Conservation (phyloP, 2,888 invertebrate species). For the Pollenia angustigena region DNA sequence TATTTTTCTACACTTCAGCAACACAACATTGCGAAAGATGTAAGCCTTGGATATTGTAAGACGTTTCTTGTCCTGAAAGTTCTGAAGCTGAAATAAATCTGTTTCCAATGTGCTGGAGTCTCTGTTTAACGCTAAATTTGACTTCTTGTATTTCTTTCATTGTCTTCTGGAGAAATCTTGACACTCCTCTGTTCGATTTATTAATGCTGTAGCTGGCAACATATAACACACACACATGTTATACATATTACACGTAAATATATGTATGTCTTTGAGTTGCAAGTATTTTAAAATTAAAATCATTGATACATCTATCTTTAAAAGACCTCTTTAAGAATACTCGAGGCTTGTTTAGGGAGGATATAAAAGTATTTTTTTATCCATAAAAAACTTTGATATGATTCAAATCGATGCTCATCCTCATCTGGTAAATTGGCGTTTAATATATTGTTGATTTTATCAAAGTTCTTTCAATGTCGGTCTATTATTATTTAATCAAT, state of each 20-base stretch:
- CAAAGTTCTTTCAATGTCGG: constrained; percentile 10
- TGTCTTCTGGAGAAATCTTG: constrained; percentile 47
- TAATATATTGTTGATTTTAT: constrained; percentile 34
- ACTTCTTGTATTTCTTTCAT: constrained; percentile 56
- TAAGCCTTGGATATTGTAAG: constrained; percentile 54
- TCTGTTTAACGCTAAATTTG: constrained; percentile 60
- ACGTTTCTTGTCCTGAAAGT: constrained; percentile 58
- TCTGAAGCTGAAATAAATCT: constrained; percentile 51
- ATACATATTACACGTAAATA: constrained; percentile 62
- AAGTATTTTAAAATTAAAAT: constrained; percentile 41
- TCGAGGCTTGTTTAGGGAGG: constrained; percentile 39
- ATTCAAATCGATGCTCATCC: neutral
- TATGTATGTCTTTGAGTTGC: constrained; percentile 47
- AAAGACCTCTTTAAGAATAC: constrained; percentile 56
- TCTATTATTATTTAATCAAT: neutral
- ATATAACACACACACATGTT: constrained; percentile 51
- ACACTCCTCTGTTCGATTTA: constrained; percentile 64
- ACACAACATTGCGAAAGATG: constrained; percentile 39
- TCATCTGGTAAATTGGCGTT: constrained; percentile 19
- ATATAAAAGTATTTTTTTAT: too few species aligned
- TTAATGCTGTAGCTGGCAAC: constrained; percentile 62
- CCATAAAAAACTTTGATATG: neutral
- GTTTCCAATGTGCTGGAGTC: constrained; percentile 54
- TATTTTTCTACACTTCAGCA: constrained; percentile 49
- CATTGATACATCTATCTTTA: constrained; percentile 36